Evolutionary conservation across 2,113 vertebrate species (phyloP).

Genomic region (Tetraodon nigroviridis): DNA sequence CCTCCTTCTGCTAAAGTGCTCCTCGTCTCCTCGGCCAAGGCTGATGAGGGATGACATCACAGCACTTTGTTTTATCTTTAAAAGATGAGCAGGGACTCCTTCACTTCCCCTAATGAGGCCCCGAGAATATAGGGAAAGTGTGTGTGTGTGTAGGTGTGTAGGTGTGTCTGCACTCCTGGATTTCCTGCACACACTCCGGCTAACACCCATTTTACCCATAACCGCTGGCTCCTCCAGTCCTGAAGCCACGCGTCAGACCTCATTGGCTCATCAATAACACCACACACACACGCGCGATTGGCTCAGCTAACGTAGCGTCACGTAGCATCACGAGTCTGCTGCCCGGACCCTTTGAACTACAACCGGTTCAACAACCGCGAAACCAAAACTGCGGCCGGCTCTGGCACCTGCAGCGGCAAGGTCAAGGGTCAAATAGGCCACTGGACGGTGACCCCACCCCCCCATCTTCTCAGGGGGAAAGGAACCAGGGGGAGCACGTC

Average conservation of each 20-base stretch:
- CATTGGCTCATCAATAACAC: conserved; percentile 66
- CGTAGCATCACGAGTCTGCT: conserved; percentile 8
- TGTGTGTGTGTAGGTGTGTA: conserved; percentile 27
- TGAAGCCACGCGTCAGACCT: conserved; percentile 66
- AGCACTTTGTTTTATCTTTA: conserved; percentile 79
- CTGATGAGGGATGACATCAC: conserved; percentile 76
- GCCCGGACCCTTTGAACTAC: too few relatives aligned
- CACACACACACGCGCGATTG: conserved; percentile 21
- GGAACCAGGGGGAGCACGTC: too few relatives aligned
- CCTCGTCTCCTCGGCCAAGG: conserved; percentile 60
- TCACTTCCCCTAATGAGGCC: conserved; percentile 68
- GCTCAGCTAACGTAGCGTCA: conserved; percentile 33
- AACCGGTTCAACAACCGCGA: too few relatives aligned
- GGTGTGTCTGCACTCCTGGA: conserved; percentile 44
- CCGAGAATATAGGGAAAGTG: conserved; percentile 49
- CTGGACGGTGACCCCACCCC: too few relatives aligned
- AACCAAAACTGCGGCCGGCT: too few relatives aligned
- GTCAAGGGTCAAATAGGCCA: too few relatives aligned
- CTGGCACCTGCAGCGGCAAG: too few relatives aligned
- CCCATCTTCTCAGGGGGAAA: too few relatives aligned
- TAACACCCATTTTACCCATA: conserved; percentile 69
- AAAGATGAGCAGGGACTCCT: conserved; percentile 73
- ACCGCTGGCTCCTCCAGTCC: conserved; percentile 71
- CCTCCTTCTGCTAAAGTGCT: conserved; percentile 72
- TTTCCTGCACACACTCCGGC: conserved; percentile 39